Evolutionary conservation across 2,888 invertebrate species (phyloP), one percentile per base, ranked within the genome.

Genomic region (Pristionchus maxplancki): DNA sequence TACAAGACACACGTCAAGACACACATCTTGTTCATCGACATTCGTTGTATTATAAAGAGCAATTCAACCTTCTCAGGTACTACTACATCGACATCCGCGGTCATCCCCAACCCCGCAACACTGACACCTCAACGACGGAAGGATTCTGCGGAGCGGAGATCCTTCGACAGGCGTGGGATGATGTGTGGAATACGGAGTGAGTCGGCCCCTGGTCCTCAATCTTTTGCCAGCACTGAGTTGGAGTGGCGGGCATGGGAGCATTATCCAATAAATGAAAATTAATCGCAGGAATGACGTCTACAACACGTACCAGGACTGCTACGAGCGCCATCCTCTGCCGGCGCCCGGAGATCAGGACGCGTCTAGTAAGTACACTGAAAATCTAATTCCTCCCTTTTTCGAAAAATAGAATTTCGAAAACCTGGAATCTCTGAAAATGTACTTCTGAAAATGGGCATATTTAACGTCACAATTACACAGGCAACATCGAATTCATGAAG

Each of bases 251-350:
- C n/a, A n/a, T n/a, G n/a, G n/a, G n/a, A n/a, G n/a, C n/a, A n/a
- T n/a, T n/a, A n/a, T n/a, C n/a, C n/a, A n/a, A n/a, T n/a, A 58
- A 58, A 13, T 24, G 58, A 24, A n/a, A 58, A 58, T n/a, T 58
- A 48, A 34, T 88, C 90, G 74, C 81, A 91, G 90, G 28, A 92
- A 92, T 81, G 89, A 91, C 81, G 91, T 93, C 40, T 93, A 93
- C 91, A 92, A 93, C 89, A 92, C 91, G n/a, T 92, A 91, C 64
- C 91, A 92, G 85, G 93, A 93, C 81, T 93, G 93, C 82, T 93
- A 93, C 89, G 90, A 92, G 86, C 91, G 92, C 13, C 78, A 88
- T 34, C 88, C 86, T 1, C 86, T 87, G 9, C 67, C 86, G 0
- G 24, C 67, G 0, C 86, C 44, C 0, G 86, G 86, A 28, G 71